phyloP scores from a whole-genome alignment of 2,888 invertebrate genomes.

The Teleiodes luculella region DNA sequence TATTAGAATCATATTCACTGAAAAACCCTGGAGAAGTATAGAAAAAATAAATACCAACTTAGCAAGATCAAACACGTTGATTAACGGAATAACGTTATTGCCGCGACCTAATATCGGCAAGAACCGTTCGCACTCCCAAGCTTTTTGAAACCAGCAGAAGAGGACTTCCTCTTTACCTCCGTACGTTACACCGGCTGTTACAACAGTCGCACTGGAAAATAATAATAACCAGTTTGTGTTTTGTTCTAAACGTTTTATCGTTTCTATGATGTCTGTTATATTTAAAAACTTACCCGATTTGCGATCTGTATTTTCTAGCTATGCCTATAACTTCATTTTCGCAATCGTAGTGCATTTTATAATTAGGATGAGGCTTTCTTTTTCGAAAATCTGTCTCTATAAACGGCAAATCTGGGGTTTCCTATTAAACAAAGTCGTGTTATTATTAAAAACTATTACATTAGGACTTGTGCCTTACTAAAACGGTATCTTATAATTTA shows the following conservation, averaged over 20 bases:
- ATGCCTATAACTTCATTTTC: constrained; percentile 82
- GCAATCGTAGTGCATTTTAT: constrained; percentile 81
- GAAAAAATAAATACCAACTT: constrained; percentile 53
- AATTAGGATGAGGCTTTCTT: constrained; percentile 84
- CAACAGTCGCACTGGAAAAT: constrained; percentile 64
- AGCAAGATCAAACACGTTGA: constrained; percentile 81
- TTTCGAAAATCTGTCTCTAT: constrained; percentile 85
- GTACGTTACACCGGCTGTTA: constrained; percentile 80
- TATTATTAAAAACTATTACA: too few relatives aligned
- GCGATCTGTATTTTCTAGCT: constrained; percentile 73
- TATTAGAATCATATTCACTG: too few relatives aligned
- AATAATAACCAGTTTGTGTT: too few relatives aligned
- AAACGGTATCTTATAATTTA: too few relatives aligned
- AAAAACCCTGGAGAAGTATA: too few relatives aligned
- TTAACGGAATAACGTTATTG: constrained; percentile 78
- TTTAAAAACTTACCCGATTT: constrained; percentile 54
- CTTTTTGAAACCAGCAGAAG: constrained; percentile 81
- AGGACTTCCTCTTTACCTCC: constrained; percentile 81
- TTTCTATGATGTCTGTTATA: too few relatives aligned
- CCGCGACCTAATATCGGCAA: constrained; percentile 80
- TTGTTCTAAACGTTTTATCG: too few relatives aligned
- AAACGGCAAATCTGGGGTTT: constrained; percentile 78
- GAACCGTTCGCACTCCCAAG: constrained; percentile 80
- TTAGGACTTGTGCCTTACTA: too few relatives aligned
- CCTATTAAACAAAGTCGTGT: constrained; percentile 37